Percentiles rank a stretch among this genome's conserved stretches.
These are phyloP conservation scores for Anneissia japonica DNA, from an alignment of 35 echinoderm and acorn worm genomes.

Conservation along the genomic window DNA sequence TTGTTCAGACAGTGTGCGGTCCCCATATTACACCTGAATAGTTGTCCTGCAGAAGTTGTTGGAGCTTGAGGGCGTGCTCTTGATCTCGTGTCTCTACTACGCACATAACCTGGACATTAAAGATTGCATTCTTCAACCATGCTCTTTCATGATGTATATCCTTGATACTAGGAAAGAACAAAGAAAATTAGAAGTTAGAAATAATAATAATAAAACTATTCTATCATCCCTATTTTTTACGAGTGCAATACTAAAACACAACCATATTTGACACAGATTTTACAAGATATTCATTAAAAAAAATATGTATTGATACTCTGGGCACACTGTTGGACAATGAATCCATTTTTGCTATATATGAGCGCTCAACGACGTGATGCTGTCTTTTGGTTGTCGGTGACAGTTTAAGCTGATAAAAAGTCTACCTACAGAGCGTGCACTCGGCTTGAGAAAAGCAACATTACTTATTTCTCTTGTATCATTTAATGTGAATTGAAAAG, in stretches of 20 bases:
- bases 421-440: too few species aligned
- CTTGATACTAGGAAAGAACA: conserved; percentile 69
- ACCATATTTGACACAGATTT: neutral
- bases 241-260: neutral
- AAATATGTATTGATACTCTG: too few species aligned
- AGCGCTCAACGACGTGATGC: too few species aligned
- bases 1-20: neutral
- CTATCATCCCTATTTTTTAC: neutral
- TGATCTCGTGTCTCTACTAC: conserved; percentile 85
- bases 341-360: too few species aligned
- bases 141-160: conserved; percentile 93
- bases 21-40: conserved; percentile 76
- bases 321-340: too few species aligned
- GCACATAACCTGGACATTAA: conserved; percentile 92
- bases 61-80: conserved; percentile 57
- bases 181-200: neutral
- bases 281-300: too few species aligned
- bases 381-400: too few species aligned
- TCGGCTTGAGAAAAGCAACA: too few species aligned
- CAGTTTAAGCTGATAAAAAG: too few species aligned
- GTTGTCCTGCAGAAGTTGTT: conserved; percentile 46
- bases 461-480: too few species aligned
- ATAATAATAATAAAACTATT: neutral
- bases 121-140: conserved; percentile 95
- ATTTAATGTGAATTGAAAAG: too few species aligned